Evolutionary conservation across 2,888 invertebrate genomes (phyloP), one percentile per base, ranked within the genome.

Genomic region (Xylocampa areola): DNA sequence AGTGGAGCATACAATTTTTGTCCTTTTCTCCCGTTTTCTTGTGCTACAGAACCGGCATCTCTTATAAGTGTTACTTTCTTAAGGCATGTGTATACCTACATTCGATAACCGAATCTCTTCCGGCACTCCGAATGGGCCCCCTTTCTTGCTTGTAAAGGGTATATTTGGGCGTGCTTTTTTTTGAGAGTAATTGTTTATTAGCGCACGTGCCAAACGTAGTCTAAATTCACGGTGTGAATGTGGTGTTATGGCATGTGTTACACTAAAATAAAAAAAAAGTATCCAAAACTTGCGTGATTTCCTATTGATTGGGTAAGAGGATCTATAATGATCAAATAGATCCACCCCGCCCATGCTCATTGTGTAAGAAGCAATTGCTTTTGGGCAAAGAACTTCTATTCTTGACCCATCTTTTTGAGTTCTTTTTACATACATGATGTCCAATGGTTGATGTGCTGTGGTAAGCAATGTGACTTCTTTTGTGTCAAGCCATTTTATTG

Each of bases 1-100:
- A 14, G 57, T 45, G 49, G 68, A 53, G 44, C 65, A 69, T 54
- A 36, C 45, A 35, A 67, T 65, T 62, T 60, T 70, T 4, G 70
- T 64, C 43, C 71, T 54, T 37, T 68, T 48, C 25, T 68, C 50
- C 55, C 33, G 33, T 36, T 67, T 60, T 59, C 67, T 79, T 16
- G 76, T 79, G 52, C 77, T 77, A 53, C 78, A 80, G 63, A 79
- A 81, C 10, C 73, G 49, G 59, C 79, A 80, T 52, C 76, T 78
- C 59, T 77, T 79, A 48, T 79, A 78, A 41, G 73, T 72, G 21
- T 51, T 48, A n/a, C 21, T 59, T 65, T 77, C 74, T 62, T 76
- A 68, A 27, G 80, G 78, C 59, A 76, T 36, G 49, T 80, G 79
- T 52, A 77, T 72, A 44, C 78, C 50, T n/a, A 50, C 49, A 69